Conservation (phyloP, 2,113 vertebrate species). For the Malaclemys terrapin region DNA sequence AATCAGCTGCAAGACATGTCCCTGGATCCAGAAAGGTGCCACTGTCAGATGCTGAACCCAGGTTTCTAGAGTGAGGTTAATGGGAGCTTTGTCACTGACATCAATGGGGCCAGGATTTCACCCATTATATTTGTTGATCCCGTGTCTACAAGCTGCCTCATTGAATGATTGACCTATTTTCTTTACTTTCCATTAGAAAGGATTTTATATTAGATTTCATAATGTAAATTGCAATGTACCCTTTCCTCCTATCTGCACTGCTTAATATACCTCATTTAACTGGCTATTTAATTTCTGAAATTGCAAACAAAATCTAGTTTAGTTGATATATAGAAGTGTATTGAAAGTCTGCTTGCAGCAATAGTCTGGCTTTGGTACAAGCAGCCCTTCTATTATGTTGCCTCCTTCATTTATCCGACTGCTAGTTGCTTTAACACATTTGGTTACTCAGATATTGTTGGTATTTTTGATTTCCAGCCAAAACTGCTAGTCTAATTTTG, state of each 20-base stretch:
- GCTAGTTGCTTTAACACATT: neutral
- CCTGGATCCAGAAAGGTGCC: neutral
- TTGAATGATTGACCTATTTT: neutral
- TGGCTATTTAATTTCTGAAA: neutral
- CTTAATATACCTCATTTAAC: neutral
- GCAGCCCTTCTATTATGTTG: neutral
- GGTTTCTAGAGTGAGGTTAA: neutral
- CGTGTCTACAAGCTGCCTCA: neutral
- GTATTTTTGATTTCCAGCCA: slow-evolving; percentile 43
- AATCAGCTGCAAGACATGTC: neutral
- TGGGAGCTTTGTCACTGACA: neutral
- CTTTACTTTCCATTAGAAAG: neutral
- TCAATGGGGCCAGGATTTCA: neutral
- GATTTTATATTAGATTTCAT: neutral
- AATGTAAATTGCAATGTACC: neutral
- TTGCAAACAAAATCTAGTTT: neutral
- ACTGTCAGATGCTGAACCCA: neutral
- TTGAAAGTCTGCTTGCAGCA: neutral
- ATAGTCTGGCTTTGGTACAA: neutral
- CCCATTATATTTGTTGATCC: neutral
- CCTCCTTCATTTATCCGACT: slow-evolving; percentile 13
- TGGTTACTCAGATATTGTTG: neutral
- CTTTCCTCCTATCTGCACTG: neutral
- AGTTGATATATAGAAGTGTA: neutral
- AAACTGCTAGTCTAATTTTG: slow-evolving; percentile 3